Conservation (phyloP, 1,140 invertebrate genomes). For the Drosophila seguyi region DNA sequence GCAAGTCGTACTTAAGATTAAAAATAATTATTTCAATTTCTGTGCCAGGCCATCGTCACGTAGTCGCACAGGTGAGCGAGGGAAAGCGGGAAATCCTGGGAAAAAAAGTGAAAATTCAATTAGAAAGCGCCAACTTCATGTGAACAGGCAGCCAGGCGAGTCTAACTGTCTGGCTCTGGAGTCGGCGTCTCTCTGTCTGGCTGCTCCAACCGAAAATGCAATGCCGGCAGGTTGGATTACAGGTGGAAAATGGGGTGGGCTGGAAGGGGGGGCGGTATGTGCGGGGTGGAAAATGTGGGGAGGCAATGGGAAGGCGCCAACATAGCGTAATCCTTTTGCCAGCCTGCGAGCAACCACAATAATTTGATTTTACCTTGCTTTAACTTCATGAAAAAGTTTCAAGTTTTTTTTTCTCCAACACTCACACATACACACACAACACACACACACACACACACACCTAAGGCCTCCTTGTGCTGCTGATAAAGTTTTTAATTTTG, state of each 20-base stretch:
- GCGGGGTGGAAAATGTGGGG: slow-evolving; percentile 10
- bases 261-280: background rate
- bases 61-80: slow-evolving; percentile 55
- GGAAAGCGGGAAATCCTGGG: slow-evolving; percentile 3
- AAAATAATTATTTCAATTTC: slow-evolving; percentile 84
- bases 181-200: slow-evolving; percentile 40
- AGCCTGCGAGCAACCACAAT: slow-evolving; percentile 78
- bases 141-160: slow-evolving; percentile 63
- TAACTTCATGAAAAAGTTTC: slow-evolving; percentile 83
- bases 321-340: slow-evolving; percentile 77
- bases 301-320: slow-evolving; percentile 10
- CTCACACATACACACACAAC: slow-evolving; percentile 31
- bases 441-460: slow-evolving; percentile 36
- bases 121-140: slow-evolving; percentile 81
- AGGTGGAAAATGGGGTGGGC: slow-evolving; percentile 35
- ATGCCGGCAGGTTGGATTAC: slow-evolving; percentile 68
- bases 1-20: slow-evolving; percentile 84
- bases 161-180: slow-evolving; percentile 72
- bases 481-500: slow-evolving; percentile 84
- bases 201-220: slow-evolving; percentile 61
- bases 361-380: slow-evolving; percentile 84
- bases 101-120: slow-evolving; percentile 83
- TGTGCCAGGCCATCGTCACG: slow-evolving; percentile 73
- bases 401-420: slow-evolving; percentile 71
- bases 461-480: slow-evolving; percentile 12